These are phyloP conservation scores for Dendronephthya gigantea DNA, from an alignment of 64 coral and sea anemone genomes.

Conservation along the genomic window DNA sequence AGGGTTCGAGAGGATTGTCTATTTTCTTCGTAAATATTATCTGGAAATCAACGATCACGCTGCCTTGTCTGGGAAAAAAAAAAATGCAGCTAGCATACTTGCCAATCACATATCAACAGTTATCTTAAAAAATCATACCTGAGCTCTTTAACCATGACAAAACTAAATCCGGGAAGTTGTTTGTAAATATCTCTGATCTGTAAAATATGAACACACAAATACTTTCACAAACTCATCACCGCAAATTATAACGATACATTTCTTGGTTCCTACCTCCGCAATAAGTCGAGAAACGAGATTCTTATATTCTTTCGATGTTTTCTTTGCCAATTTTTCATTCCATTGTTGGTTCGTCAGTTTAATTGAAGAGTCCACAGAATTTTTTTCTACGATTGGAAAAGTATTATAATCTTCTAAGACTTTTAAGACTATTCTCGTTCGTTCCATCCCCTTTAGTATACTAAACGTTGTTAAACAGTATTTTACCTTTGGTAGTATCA, in stretches of 20 bases:
- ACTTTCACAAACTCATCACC: not conserved
- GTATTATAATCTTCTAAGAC: not conserved
- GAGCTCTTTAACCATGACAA: not conserved
- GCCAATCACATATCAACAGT: not conserved
- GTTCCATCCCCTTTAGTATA: too few species aligned
- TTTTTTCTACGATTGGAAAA: not conserved
- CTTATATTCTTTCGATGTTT: not conserved
- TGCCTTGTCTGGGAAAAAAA: not conserved
- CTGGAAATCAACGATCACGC: not conserved
- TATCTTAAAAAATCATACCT: not conserved
- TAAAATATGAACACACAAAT: not conserved
- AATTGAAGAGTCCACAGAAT: not conserved
- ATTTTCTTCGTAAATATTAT: not conserved
- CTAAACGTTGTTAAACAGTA: too few species aligned
- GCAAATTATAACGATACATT: not conserved
- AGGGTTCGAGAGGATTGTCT: not conserved
- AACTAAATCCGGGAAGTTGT: not conserved
- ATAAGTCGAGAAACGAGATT: not conserved
- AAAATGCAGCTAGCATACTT: not conserved
- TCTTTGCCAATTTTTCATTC: not conserved
- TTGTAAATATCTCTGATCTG: not conserved
- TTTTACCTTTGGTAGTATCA: not conserved
- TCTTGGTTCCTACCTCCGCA: not conserved
- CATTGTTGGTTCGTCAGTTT: not conserved
- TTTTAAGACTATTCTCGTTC: too few species aligned